Conservation (phyloP, 2,113 vertebrate species). For the Anoplopoma fimbria region DNA sequence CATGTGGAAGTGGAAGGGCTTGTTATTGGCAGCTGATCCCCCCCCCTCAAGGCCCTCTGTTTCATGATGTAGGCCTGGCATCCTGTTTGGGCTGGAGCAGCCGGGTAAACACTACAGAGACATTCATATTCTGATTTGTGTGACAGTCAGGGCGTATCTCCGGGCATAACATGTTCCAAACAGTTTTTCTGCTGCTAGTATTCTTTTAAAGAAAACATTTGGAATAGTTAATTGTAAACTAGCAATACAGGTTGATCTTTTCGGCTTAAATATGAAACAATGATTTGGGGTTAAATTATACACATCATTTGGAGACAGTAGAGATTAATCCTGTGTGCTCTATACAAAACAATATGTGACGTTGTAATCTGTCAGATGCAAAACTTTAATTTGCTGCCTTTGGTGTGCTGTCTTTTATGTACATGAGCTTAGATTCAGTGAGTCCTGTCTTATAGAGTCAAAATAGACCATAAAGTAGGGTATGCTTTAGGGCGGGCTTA, state of each 20-base stretch:
- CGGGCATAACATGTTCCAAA: constrained; percentile 6
- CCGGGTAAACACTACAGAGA: constrained; percentile 1
- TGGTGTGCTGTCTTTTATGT: background rate
- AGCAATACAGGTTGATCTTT: background rate
- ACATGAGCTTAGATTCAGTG: background rate
- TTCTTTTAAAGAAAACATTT: too few species aligned
- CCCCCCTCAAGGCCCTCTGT: constrained; percentile 32
- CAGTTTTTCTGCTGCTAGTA: background rate
- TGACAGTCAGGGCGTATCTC: background rate
- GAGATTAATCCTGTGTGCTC: background rate
- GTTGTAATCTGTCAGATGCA: background rate
- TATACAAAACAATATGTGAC: background rate
- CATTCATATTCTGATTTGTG: background rate
- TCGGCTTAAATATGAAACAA: background rate
- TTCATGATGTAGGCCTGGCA: constrained; percentile 24
- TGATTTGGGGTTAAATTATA: background rate
- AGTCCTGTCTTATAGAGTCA: too few species aligned
- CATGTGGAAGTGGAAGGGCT: constrained; percentile 44
- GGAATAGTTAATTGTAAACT: background rate
- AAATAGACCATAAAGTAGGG: too few species aligned
- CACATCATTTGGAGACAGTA: background rate
- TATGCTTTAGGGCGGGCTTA: too few species aligned
- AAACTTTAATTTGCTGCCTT: background rate
- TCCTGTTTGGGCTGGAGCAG: constrained; percentile 16
- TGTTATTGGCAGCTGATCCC: constrained; percentile 65